These are phyloP conservation scores for Chironex yamaguchii DNA, from an alignment of 30 jellyfish, hydroid and myxozoan genomes.

Conservation along the genomic window DNA sequence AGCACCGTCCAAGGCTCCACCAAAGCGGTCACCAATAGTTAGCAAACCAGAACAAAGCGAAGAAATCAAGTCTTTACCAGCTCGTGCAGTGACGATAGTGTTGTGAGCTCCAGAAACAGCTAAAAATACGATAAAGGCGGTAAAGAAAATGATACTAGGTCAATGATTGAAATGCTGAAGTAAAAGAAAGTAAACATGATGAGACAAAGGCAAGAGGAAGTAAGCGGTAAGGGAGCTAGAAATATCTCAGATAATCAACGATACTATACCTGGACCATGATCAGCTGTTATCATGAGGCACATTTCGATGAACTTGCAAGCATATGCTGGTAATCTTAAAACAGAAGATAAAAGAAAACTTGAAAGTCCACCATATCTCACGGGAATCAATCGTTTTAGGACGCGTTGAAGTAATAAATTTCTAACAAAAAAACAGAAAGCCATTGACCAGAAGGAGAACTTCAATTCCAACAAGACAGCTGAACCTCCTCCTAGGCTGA, in stretches of 20 bases:
- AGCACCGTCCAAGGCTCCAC: constrained; percentile 99
- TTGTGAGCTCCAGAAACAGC: constrained; percentile 99
- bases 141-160: no score
- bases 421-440: no score
- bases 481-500: no score
- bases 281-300: constrained; percentile 98
- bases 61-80: constrained; percentile 98
- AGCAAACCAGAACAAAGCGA: constrained; percentile 96
- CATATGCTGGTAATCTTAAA: constrained; percentile 96
- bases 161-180: no score
- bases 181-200: no score
- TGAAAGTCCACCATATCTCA: no score
- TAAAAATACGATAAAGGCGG: no score
- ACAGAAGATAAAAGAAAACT: no score
- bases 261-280: constrained; percentile 97
- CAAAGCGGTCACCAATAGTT: constrained; percentile 99
- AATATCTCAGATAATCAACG: background rate
- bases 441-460: background rate
- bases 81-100: constrained; percentile 98
- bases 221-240: background rate
- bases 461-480: constrained; percentile 8
- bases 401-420: no score
- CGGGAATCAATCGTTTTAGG: no score
- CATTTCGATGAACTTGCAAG: constrained; percentile 94
- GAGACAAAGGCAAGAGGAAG: background rate